Evolutionary conservation across 2,113 vertebrate species (phyloP).

Genomic region (Pangasianodon gigas): DNA sequence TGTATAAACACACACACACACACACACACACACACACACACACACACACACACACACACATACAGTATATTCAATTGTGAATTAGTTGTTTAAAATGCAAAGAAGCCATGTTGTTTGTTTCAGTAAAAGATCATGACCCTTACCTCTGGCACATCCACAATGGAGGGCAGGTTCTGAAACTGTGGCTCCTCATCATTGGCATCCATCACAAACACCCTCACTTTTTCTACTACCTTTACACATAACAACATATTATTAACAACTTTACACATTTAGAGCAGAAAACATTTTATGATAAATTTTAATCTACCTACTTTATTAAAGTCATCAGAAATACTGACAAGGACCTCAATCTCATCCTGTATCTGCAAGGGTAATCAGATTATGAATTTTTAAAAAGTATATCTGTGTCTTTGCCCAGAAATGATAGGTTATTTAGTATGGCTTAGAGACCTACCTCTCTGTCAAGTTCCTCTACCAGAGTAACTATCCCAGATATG

Average conservation of each 20-base stretch:
- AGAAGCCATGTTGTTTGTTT: neutral
- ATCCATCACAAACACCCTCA: slow-evolving; percentile 89
- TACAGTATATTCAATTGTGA: neutral
- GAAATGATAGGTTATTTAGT: neutral
- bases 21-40: slow-evolving; percentile 39
- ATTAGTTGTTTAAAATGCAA: neutral
- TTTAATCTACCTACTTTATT: slow-evolving; percentile 80
- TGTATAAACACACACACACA: slow-evolving; percentile 57
- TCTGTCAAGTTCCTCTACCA: slow-evolving; percentile 89
- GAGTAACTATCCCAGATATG: slow-evolving; percentile 83
- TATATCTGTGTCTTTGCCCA: neutral
- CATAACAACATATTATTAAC: neutral
- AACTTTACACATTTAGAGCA: neutral
- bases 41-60: neutral
- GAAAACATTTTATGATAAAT: neutral
- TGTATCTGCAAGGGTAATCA: slow-evolving; percentile 74
- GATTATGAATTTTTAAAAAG: neutral
- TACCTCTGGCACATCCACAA: slow-evolving; percentile 86
- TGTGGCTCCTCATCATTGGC: slow-evolving; percentile 91
- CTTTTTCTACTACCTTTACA: slow-evolving; percentile 89
- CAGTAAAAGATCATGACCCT: slow-evolving; percentile 45
- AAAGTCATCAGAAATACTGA: slow-evolving; percentile 91
- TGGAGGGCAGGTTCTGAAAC: slow-evolving; percentile 87
- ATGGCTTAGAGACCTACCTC: slow-evolving; percentile 76
- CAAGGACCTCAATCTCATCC: slow-evolving; percentile 87